These are phyloP conservation scores for Melanostigma gelatinosum DNA, from an alignment of 2,113 vertebrate genomes.

Conservation along the genomic window DNA sequence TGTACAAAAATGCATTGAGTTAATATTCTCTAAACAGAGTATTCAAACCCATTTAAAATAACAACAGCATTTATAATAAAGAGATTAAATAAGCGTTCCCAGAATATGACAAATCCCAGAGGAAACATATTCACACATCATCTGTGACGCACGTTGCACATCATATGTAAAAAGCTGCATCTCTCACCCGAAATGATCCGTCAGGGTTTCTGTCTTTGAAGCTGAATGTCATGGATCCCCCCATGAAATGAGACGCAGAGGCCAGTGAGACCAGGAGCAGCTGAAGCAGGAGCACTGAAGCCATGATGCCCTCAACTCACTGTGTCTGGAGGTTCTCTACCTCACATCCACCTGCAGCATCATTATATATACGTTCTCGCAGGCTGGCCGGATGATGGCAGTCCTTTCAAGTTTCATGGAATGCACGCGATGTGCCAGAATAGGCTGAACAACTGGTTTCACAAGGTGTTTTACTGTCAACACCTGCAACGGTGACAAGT, in stretches of 20 bases:
- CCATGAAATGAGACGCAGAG: constrained; percentile 52
- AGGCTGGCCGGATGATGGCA: too few relatives aligned
- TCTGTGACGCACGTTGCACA: neutral
- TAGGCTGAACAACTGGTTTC: constrained; percentile 50
- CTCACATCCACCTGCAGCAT: constrained; percentile 35
- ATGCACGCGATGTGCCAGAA: neutral
- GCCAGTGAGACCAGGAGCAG: constrained; percentile 60
- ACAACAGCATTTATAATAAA: too few relatives aligned
- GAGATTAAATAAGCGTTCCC: too few relatives aligned
- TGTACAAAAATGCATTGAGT: too few relatives aligned
- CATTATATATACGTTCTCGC: constrained; percentile 30
- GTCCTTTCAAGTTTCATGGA: neutral
- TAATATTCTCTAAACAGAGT: too few relatives aligned
- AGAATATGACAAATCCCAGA: too few relatives aligned
- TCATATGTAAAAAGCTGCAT: neutral
- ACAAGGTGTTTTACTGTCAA: too few relatives aligned
- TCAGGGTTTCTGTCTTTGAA: constrained; percentile 51
- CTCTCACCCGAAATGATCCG: constrained; percentile 49
- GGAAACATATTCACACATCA: too few relatives aligned
- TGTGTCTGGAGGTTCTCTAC: neutral
- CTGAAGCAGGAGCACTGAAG: constrained; percentile 39
- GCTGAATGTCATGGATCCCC: constrained; percentile 7
- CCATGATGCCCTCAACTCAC: constrained; percentile 46
- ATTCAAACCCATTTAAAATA: neutral
- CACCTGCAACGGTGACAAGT: neutral